Evolutionary conservation across 2,888 invertebrate species (phyloP).

Genomic region (Troides helena): DNA sequence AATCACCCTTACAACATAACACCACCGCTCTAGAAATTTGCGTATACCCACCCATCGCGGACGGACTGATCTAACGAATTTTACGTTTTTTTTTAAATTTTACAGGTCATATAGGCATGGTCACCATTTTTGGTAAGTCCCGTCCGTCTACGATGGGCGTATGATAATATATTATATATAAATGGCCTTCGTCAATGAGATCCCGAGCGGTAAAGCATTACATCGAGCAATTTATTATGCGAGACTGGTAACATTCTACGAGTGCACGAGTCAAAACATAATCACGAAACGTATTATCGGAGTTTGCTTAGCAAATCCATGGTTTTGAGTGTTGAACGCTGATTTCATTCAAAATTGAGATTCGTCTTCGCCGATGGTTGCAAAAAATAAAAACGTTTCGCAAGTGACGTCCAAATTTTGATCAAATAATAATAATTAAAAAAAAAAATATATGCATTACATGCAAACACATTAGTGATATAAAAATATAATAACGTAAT

Average conservation of each 20-base stretch:
- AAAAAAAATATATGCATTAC: constrained; percentile 62
- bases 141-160: constrained; percentile 6
- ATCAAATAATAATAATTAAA: constrained; percentile 39
- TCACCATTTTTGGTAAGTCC: not conserved
- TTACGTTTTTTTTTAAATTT: not conserved
- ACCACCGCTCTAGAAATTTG: constrained; percentile 34
- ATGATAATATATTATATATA: constrained; percentile 4
- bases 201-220: constrained; percentile 32
- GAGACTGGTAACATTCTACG: constrained; percentile 52
- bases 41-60: not conserved
- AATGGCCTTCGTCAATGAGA: constrained; percentile 14
- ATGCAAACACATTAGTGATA: constrained; percentile 71
- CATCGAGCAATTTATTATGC: constrained; percentile 31
- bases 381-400: constrained; percentile 43
- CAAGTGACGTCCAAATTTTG: constrained; percentile 49
- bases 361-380: constrained; percentile 59
- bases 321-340: constrained; percentile 46
- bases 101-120: not conserved
- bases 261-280: constrained; percentile 51
- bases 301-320: constrained; percentile 71
- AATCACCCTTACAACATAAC: constrained; percentile 34
- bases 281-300: constrained; percentile 43
- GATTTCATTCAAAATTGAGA: constrained; percentile 55
- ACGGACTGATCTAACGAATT: constrained; percentile 8
- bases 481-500: constrained; percentile 70